Conservation (phyloP, 1,140 invertebrate genomes). For the Drosophila kurseongensis region DNA sequence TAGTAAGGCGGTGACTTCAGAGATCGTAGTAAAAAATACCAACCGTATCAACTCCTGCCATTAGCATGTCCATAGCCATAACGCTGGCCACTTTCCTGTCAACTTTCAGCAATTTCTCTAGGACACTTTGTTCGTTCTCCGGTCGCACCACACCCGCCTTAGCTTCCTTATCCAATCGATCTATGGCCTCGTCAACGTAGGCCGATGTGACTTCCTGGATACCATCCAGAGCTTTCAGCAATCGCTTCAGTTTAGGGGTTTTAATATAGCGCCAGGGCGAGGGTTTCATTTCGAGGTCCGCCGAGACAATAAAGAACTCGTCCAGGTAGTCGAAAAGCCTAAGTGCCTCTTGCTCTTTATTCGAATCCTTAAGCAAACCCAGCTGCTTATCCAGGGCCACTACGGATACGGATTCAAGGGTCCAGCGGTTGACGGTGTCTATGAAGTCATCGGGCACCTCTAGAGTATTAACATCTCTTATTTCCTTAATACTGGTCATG, state of each 20-base stretch:
- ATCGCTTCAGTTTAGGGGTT: constrained; percentile 86
- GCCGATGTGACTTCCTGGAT: constrained; percentile 45
- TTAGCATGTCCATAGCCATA: constrained; percentile 84
- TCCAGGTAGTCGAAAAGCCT: constrained; percentile 87
- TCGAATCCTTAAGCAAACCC: constrained; percentile 83
- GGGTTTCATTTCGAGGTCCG: constrained; percentile 87
- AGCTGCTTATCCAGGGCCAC: constrained; percentile 89
- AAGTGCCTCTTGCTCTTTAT: constrained; percentile 85
- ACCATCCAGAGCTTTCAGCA: constrained; percentile 85
- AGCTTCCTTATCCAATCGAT: constrained; percentile 58
- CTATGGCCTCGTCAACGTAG: constrained; percentile 70
- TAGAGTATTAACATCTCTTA: constrained; percentile 85
- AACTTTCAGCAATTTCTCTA: constrained; percentile 84
- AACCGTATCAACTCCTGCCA: constrained; percentile 84
- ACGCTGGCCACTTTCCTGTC: constrained; percentile 84
- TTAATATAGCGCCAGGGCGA: constrained; percentile 87
- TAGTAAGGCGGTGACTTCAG: neutral
- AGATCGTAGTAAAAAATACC: neutral
- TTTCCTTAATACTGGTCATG: constrained; percentile 84
- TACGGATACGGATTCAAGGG: constrained; percentile 89
- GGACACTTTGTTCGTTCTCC: constrained; percentile 72
- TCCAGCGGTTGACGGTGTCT: constrained; percentile 88
- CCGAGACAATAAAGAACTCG: constrained; percentile 87
- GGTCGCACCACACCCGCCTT: constrained; percentile 36
- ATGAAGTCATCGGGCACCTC: constrained; percentile 87